phyloP scores from a whole-genome alignment of 2,113 vertebrate species.

The Bubo bubo region DNA sequence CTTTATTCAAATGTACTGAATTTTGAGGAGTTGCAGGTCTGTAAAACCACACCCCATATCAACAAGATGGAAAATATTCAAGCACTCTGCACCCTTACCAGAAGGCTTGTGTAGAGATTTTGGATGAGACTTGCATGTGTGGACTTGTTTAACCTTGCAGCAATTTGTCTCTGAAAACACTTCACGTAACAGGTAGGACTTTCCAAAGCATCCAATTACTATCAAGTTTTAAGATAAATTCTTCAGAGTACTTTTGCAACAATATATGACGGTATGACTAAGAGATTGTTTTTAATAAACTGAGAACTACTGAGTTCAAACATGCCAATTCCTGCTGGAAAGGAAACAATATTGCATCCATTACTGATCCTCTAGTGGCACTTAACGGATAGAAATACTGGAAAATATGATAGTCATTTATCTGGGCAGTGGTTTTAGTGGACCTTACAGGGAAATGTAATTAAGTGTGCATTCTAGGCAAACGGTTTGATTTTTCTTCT shows the following conservation, averaged over 20 bases:
- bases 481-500: not conserved
- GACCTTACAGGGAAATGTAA: not conserved
- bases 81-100: not conserved
- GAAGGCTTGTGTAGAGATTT: not conserved
- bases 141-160: not conserved
- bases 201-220: not conserved
- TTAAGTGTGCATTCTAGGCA: not conserved
- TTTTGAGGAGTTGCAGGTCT: not conserved
- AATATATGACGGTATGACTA: not conserved
- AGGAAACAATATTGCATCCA: not conserved
- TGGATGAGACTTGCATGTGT: not conserved
- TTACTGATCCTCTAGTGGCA: not conserved
- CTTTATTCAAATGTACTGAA: rapidly evolving
- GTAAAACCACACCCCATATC: not conserved
- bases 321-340: not conserved
- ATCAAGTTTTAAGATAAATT: not conserved
- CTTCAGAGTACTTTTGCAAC: not conserved
- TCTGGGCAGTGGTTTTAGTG: not conserved
- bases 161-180: not conserved
- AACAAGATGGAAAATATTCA: not conserved
- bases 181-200: not conserved
- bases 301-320: not conserved
- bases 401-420: rapidly evolving
- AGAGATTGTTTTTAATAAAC: not conserved
- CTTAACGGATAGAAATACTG: not conserved